These are phyloP conservation scores for Melopsittacus undulatus DNA, from an alignment of 2,797 vertebrate species.

Conservation along the genomic window DNA sequence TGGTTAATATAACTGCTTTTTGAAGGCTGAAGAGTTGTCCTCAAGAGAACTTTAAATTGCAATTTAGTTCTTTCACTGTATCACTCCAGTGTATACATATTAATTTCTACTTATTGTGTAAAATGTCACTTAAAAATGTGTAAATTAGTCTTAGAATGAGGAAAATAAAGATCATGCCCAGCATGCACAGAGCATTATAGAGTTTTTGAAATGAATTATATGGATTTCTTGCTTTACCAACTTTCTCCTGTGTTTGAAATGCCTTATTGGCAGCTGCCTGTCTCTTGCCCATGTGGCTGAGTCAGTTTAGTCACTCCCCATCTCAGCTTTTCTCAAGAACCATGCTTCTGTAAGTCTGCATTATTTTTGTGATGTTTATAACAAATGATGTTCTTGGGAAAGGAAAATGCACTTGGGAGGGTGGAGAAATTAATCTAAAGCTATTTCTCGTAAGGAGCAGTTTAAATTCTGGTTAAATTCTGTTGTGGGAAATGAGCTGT, in stretches of 20 bases:
- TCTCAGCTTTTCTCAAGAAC: background rate
- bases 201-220: background rate
- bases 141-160: background rate
- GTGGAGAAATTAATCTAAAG: background rate
- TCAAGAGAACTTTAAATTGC: background rate
- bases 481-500: background rate
- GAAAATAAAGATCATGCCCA: background rate
- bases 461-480: background rate
- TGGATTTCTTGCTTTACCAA: background rate
- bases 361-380: background rate
- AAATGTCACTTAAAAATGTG: background rate
- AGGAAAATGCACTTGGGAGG: background rate
- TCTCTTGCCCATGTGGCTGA: background rate
- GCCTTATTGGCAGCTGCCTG: background rate
- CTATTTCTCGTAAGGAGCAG: background rate
- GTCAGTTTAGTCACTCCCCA: background rate
- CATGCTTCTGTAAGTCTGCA: background rate
- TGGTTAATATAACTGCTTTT: background rate
- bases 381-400: background rate
- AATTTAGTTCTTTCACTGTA: background rate
- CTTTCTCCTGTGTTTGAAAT: background rate
- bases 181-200: fast-evolving
- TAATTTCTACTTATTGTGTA: background rate
- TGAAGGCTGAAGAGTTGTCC: background rate
- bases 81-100: background rate